Evolutionary conservation across 2,113 vertebrate genomes (phyloP), one percentile per base, ranked within the genome.

Genomic region (Meriones unguiculatus): DNA sequence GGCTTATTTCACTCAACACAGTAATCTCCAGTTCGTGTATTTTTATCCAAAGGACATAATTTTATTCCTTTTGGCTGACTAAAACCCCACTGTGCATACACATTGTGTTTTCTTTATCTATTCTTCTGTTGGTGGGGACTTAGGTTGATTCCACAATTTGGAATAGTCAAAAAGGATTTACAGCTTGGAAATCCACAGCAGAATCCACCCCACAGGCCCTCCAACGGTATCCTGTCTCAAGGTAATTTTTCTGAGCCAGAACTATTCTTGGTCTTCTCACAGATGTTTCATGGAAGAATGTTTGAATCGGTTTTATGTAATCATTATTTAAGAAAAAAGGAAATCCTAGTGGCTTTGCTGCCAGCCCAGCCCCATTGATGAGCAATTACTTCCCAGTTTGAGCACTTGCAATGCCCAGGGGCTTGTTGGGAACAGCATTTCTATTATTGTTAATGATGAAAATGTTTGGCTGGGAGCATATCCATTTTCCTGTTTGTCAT

Each of bases 381-480:
- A 96, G 90, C 77, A 95, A 90, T 97, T 94, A 91, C 59, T 97
- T 94, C 96, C 75, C 67, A 84, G 54, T 89, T 20, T 87, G 52
- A 87, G 92, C 70, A 77, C 77, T 67, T 78, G 94, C 28, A 80
- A 95, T 95, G 78, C 95, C 89, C 92, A 92, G 91, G 88, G 24
- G 89, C 46, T 94, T 89, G 85, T 86, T 64, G 84, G 94, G 96
- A 97, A 93, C 85, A 96, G 75, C 88, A 65, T 96, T 95, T 97
- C 95, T 96, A 94, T 98, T 98, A 96, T 93, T 93, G 96, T 95
- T 93, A 92, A 96, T 77, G 93, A 96, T 94, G 92, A 96, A 96
- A 95, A 96, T 92, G 69, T 96, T 97, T 97, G 95, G 50, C 90
- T 94, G 62, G 97, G 93, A 95, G 50, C 96, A 87, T 94, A 95